These are phyloP conservation scores for human (Homo sapiens) DNA, from an alignment of 2,113 vertebrate genomes.

Conservation along the genomic window DNA sequence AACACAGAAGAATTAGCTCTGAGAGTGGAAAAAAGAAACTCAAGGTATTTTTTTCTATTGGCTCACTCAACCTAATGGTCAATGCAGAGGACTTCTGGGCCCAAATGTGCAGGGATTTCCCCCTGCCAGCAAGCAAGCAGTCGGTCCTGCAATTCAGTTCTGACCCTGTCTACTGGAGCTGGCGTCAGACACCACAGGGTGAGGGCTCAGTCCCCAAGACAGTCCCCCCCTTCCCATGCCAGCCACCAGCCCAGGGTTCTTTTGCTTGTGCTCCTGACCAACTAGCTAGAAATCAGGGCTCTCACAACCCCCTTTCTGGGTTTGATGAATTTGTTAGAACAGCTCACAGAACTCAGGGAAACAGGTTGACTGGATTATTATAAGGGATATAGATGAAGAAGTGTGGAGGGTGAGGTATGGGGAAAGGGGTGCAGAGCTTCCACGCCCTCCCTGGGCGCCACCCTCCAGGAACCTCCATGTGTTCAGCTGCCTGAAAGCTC, in stretches of 20 bases:
- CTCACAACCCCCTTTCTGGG: neutral
- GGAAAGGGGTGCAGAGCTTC: neutral
- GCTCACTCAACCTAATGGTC: neutral
- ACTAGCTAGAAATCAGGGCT: neutral
- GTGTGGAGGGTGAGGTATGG: neutral
- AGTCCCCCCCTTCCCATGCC: neutral
- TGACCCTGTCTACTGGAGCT: neutral
- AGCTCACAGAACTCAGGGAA: neutral
- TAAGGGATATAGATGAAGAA: neutral
- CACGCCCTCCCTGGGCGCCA: neutral
- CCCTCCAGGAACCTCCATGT: neutral
- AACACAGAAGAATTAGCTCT: neutral
- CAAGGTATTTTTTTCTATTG: neutral
- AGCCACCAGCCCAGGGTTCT: neutral
- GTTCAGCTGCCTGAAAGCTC: neutral
- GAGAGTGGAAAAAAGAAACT: neutral
- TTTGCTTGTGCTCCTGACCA: neutral
- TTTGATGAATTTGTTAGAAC: neutral
- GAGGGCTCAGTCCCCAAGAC: neutral
- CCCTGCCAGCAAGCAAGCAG: neutral
- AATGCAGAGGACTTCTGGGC: neutral
- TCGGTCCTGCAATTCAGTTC: neutral
- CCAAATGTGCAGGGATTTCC: neutral
- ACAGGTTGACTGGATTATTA: neutral
- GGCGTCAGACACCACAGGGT: neutral